A percentile compares a stretch with the other conserved stretches of the same genome.
Conservation (phyloP, 2,113 vertebrate genomes). For the Upupa epops region DNA sequence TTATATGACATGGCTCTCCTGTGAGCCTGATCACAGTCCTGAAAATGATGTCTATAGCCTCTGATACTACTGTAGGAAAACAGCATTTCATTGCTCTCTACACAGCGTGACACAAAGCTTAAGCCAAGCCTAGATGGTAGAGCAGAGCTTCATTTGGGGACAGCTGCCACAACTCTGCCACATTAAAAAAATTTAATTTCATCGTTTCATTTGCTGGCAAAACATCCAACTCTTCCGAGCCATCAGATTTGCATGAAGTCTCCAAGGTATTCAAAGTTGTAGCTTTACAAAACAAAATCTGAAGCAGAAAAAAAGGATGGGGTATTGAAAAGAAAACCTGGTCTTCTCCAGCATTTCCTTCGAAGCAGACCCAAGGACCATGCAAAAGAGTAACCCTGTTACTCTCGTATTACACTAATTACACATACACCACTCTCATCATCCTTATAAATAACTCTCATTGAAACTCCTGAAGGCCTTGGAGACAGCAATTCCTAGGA, state of each 20-base stretch:
- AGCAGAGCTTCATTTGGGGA: slow-evolving; percentile 10
- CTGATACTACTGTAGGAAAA: not conserved
- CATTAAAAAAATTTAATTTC: slow-evolving; percentile 27
- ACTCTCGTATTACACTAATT: not conserved
- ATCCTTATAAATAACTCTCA: not conserved
- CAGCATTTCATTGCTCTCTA: not conserved
- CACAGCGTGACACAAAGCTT: not conserved
- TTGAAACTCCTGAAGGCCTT: not conserved
- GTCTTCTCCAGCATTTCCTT: not conserved
- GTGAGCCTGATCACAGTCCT: not conserved
- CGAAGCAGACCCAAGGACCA: not conserved
- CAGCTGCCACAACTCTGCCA: not conserved
- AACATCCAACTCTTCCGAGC: not conserved
- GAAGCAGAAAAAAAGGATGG: not conserved
- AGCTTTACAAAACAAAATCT: slow-evolving; percentile 1
- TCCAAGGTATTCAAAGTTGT: not conserved
- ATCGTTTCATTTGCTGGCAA: slow-evolving; percentile 30
- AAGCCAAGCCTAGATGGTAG: slow-evolving; percentile 1
- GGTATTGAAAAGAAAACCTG: not conserved
- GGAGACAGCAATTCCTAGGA: not conserved
- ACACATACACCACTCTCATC: not conserved
- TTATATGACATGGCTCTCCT: not conserved
- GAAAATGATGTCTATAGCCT: not conserved
- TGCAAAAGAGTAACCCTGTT: not conserved
- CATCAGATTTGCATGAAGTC: not conserved